phyloP scores from a whole-genome alignment of 2,888 invertebrate genomes.

The Drosophila limbata region DNA sequence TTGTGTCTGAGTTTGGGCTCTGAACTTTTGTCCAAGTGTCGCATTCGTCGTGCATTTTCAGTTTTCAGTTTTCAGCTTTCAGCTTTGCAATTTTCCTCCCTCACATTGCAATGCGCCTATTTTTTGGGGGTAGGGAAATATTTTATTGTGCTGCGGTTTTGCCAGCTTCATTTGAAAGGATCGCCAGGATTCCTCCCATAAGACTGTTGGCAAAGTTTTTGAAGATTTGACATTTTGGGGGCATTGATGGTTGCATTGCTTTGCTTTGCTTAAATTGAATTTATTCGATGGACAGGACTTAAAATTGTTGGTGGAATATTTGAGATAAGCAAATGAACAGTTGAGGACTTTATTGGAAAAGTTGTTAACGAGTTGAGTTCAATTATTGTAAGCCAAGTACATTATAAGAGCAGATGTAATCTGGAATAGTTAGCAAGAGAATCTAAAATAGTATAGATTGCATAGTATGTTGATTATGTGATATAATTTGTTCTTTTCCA shows the following conservation, averaged over 20 bases:
- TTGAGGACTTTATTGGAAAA: constrained; percentile 23
- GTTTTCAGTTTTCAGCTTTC: constrained; percentile 25
- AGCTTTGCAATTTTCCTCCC: constrained; percentile 18
- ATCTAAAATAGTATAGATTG: background rate
- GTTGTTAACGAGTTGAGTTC: constrained; percentile 18
- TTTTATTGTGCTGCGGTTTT: constrained; percentile 65
- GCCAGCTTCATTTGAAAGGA: constrained; percentile 28
- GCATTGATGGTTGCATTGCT: constrained; percentile 33
- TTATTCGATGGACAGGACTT: constrained; percentile 23
- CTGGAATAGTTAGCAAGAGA: background rate
- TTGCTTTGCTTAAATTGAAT: constrained; percentile 31
- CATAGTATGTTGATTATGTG: too few species aligned
- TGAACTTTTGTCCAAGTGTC: constrained; percentile 71
- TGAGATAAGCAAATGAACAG: background rate
- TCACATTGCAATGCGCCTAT: constrained; percentile 18
- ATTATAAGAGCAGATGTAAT: background rate
- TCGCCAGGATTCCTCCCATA: constrained; percentile 9
- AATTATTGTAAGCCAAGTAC: constrained; percentile 11
- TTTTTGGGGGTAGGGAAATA: constrained; percentile 21
- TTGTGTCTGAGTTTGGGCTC: constrained; percentile 52
- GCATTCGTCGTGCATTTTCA: constrained; percentile 63
- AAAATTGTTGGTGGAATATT: constrained; percentile 2
- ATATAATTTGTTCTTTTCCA: background rate
- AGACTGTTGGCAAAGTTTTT: constrained; percentile 57
- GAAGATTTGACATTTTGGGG: constrained; percentile 61